A percentile compares a stretch with the other conserved stretches of the same genome.
phyloP scores from a whole-genome alignment of 92 coral and sea anemone genomes.

The Actinostola sp. region DNA sequence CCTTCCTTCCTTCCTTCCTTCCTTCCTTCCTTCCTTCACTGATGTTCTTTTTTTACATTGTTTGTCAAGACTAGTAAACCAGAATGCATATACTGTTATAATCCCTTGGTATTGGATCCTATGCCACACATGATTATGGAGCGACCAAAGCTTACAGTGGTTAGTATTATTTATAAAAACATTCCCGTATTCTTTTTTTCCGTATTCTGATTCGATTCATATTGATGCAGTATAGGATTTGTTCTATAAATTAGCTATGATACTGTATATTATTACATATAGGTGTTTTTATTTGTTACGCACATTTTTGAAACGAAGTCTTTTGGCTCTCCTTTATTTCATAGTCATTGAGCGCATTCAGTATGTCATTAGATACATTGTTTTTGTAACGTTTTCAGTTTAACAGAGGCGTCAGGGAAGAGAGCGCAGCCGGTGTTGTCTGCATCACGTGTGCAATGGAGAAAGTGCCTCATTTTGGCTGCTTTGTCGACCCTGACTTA shows the following conservation, averaged over 20 bases:
- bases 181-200: background rate
- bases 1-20: background rate
- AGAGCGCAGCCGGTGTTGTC: conserved; percentile 56
- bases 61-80: background rate
- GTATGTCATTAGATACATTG: background rate
- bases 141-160: conserved; percentile 35
- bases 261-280: background rate
- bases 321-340: background rate
- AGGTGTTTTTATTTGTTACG: background rate
- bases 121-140: conserved; percentile 32
- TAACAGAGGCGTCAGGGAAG: conserved; percentile 44
- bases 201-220: background rate
- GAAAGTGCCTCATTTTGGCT: conserved; percentile 63
- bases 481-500: conserved; percentile 32
- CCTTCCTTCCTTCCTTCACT: background rate
- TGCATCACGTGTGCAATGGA: conserved; percentile 62
- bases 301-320: background rate
- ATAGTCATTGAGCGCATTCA: background rate
- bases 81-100: conserved; percentile 13
- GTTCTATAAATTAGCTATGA: no score
- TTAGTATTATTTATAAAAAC: conserved; percentile 1
- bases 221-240: background rate
- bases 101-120: conserved; percentile 9
- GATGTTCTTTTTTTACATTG: background rate
- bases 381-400: background rate